These are phyloP conservation scores for Ormyrus thymus DNA, from an alignment of 2,888 invertebrate genomes.

Conservation along the genomic window DNA sequence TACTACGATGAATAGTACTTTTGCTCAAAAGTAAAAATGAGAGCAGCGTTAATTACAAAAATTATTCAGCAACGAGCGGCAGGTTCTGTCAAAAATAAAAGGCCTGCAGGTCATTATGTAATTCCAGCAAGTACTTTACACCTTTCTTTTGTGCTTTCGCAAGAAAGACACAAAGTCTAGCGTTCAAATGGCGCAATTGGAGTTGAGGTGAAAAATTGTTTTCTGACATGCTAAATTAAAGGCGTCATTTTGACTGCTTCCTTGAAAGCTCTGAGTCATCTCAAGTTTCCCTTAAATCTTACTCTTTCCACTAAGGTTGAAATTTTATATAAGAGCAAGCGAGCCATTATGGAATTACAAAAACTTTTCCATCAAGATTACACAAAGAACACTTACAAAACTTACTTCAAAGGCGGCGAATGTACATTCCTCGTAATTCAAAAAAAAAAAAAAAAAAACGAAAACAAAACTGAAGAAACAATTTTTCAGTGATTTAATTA, in stretches of 20 bases:
- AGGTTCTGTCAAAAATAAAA: too few species aligned
- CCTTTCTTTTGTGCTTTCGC: not conserved
- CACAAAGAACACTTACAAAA: too few species aligned
- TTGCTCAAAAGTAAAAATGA: too few species aligned
- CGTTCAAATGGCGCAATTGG: constrained; percentile 11
- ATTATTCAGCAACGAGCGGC: too few species aligned
- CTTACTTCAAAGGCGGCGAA: too few species aligned
- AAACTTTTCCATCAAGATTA: not conserved
- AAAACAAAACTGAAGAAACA: too few species aligned
- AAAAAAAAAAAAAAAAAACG: too few species aligned
- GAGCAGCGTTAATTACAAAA: too few species aligned
- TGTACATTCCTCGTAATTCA: too few species aligned
- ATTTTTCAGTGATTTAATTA: too few species aligned
- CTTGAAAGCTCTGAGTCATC: constrained; percentile 22
- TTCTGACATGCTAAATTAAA: constrained; percentile 33
- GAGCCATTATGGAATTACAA: not conserved
- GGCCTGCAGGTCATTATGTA: constrained; percentile 20
- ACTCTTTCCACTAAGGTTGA: not conserved
- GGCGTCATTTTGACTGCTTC: constrained; percentile 32
- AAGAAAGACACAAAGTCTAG: constrained; percentile 33
- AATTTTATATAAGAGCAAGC: not conserved
- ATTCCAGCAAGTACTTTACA: constrained; percentile 15
- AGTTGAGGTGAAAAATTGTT: constrained; percentile 45
- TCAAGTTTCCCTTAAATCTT: constrained; percentile 10
- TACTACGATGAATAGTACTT: too few species aligned